Conservation (phyloP, 2,113 vertebrate species). For the Chaetodon trifascialis region DNA sequence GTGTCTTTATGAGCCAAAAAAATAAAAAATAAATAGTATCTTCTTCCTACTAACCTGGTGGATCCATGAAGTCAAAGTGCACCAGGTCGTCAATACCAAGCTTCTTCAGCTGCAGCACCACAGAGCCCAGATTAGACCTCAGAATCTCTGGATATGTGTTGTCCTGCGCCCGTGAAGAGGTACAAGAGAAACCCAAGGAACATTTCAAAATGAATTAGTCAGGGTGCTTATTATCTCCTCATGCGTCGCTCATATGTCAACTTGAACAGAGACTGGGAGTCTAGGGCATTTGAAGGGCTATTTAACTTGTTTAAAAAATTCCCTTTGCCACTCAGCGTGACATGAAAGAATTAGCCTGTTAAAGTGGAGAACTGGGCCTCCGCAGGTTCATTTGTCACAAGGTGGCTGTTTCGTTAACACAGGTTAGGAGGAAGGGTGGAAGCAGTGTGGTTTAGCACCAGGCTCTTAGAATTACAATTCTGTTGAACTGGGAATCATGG, state of each 20-base stretch:
- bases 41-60: slow-evolving; percentile 89
- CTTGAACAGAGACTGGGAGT: slow-evolving; percentile 46
- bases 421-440: slow-evolving; percentile 45
- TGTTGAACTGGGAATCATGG: slow-evolving; percentile 38
- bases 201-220: slow-evolving; percentile 68
- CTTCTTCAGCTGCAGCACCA: slow-evolving; percentile 96
- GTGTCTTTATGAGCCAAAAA: too few relatives aligned
- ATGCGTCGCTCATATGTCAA: slow-evolving; percentile 62
- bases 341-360: slow-evolving; percentile 70
- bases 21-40: background rate
- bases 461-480: slow-evolving; percentile 43
- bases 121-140: slow-evolving; percentile 95
- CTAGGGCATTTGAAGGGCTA: slow-evolving; percentile 67
- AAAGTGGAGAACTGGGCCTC: slow-evolving; percentile 54
- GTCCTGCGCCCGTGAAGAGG: slow-evolving; percentile 83
- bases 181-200: slow-evolving; percentile 20
- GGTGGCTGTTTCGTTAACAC: slow-evolving; percentile 27
- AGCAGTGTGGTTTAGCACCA: slow-evolving; percentile 28
- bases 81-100: slow-evolving; percentile 98
- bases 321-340: slow-evolving; percentile 57
- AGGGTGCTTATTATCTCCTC: slow-evolving; percentile 63
- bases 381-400: slow-evolving; percentile 69
- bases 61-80: slow-evolving; percentile 99
- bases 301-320: slow-evolving; percentile 75
- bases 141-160: slow-evolving; percentile 98